Conservation (phyloP, 2,888 invertebrate species). For the Coleophora flavipennella region DNA sequence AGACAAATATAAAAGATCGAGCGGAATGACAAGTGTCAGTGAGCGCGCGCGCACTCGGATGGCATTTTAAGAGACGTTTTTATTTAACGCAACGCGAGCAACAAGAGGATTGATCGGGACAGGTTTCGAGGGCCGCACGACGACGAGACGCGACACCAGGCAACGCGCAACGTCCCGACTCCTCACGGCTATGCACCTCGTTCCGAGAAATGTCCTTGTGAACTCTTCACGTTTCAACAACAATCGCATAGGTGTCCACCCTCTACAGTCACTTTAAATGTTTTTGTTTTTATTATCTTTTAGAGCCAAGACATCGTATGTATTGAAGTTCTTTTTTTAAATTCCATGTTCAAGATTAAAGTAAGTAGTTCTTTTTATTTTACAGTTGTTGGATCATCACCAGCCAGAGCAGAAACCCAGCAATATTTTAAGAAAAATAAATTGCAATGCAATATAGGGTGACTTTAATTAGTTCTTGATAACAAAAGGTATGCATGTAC, state of each 20-base stretch:
- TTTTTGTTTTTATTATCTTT: conserved; percentile 12
- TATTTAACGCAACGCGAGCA: conserved; percentile 70
- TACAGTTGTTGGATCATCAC: too few species aligned
- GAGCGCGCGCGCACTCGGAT: conserved; percentile 57
- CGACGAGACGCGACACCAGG: conserved; percentile 38
- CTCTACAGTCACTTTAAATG: conserved; percentile 10
- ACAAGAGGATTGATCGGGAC: conserved; percentile 72
- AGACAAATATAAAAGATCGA: conserved; percentile 73
- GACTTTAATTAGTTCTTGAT: too few species aligned
- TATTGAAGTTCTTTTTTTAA: background rate
- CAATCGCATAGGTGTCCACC: conserved; percentile 33
- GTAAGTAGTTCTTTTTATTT: background rate
- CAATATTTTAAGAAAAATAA: too few species aligned
- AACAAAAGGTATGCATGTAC: too few species aligned
- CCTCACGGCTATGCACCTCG: conserved; percentile 50
- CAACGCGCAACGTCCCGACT: conserved; percentile 34
- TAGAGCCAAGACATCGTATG: background rate
- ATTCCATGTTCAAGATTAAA: conserved; percentile 14
- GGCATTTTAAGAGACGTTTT: conserved; percentile 69
- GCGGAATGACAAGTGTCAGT: conserved; percentile 70
- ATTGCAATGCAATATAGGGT: too few species aligned
- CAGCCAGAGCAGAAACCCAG: too few species aligned
- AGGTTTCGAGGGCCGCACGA: conserved; percentile 69
- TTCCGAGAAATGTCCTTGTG: conserved; percentile 65
- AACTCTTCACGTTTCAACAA: conserved; percentile 41